Evolutionary conservation across 2,888 invertebrate species (phyloP).

Genomic region (Taenaris catops): DNA sequence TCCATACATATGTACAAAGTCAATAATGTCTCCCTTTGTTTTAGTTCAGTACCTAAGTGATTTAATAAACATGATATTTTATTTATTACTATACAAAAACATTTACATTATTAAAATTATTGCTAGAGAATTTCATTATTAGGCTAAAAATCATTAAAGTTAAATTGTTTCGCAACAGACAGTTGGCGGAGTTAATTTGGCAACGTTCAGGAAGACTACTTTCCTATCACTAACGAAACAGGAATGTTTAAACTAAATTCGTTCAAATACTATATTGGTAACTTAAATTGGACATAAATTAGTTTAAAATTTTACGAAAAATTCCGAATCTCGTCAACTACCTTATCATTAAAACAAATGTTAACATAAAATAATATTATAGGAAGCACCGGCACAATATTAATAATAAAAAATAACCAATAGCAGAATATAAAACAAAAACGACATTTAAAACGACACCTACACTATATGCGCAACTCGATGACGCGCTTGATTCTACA

Average conservation of each 20-base stretch:
- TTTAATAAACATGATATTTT: constrained; percentile 52
- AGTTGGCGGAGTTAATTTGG: constrained; percentile 76
- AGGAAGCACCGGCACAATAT: constrained; percentile 73
- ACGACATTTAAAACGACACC: constrained; percentile 27
- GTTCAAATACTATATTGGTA: constrained; percentile 74
- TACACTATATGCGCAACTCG: constrained; percentile 23
- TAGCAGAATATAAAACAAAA: constrained; percentile 42
- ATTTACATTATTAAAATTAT: constrained; percentile 76
- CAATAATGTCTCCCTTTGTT: constrained; percentile 38
- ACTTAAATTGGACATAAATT: constrained; percentile 64
- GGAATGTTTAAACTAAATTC: constrained; percentile 76
- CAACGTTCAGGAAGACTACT: constrained; percentile 79
- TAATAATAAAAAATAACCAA: constrained; percentile 48
- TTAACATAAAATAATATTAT: constrained; percentile 70
- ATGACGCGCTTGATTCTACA: constrained; percentile 1
- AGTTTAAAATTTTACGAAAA: constrained; percentile 38
- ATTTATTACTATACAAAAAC: constrained; percentile 74
- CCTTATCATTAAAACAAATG: constrained; percentile 65
- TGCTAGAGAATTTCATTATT: constrained; percentile 77
- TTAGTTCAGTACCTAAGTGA: constrained; percentile 38
- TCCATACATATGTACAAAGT: constrained; percentile 53
- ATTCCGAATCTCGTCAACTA: constrained; percentile 57
- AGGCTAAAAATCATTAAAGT: constrained; percentile 60
- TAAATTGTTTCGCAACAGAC: constrained; percentile 70
- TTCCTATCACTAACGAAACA: constrained; percentile 77